A percentile compares a stretch with the other conserved stretches of the same genome.
Evolutionary conservation across 2,113 vertebrate species (phyloP).

Genomic region (Isurus oxyrinchus): DNA sequence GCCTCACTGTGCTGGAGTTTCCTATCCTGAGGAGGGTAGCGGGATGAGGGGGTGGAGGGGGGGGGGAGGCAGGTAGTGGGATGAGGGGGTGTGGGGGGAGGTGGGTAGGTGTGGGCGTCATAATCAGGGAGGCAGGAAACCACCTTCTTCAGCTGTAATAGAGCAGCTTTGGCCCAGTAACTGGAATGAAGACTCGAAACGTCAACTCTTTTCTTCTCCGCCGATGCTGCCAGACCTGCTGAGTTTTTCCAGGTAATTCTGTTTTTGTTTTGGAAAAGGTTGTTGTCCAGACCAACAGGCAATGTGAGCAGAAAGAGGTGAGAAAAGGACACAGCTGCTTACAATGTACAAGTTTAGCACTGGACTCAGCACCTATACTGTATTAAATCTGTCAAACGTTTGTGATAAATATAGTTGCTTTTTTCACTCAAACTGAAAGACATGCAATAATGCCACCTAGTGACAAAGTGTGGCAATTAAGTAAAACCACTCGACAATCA

Average conservation of each 20-base stretch:
- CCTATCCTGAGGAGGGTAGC: no score
- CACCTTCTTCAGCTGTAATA: neutral
- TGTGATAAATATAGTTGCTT: neutral
- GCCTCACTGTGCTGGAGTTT: no score
- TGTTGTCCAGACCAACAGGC: neutral
- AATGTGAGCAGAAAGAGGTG: neutral
- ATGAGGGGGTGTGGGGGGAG: no score
- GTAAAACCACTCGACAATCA: neutral
- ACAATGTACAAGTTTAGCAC: neutral
- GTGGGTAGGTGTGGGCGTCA: no score
- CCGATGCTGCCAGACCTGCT: no score
- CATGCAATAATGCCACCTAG: neutral
- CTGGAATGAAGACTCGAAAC: no score
- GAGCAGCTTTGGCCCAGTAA: neutral
- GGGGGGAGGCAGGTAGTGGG: no score
- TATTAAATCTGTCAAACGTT: neutral
- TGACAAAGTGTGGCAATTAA: neutral
- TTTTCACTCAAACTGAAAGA: neutral
- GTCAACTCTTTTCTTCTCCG: no score
- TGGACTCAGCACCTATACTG: neutral
- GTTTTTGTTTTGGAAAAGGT: no score
- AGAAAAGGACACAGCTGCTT: neutral
- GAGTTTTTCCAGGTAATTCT: no score
- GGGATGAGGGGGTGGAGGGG: no score
- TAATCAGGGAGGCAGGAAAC: neutral